phyloP scores from a whole-genome alignment of 2,797 vertebrate species.

The Siniperca obscura region DNA sequence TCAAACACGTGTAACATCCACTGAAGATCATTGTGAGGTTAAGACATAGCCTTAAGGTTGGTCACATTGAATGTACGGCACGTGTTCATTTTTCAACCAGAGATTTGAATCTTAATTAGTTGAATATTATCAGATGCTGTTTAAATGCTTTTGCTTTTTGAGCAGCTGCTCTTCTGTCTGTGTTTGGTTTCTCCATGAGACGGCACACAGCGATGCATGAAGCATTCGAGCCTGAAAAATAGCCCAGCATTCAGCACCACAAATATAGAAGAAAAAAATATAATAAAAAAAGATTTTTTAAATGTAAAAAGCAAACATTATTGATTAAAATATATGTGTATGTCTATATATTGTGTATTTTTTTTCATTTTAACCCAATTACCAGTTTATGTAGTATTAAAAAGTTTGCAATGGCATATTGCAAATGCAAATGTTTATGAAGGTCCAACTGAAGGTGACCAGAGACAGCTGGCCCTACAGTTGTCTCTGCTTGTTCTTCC shows the following conservation, averaged over 20 bases:
- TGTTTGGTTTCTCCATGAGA: constrained; percentile 28
- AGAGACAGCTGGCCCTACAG: background rate
- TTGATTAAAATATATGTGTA: background rate
- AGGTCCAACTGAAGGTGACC: background rate
- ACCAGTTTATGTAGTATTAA: background rate
- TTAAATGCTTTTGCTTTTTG: constrained; percentile 24
- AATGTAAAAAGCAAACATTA: background rate
- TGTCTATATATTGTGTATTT: background rate
- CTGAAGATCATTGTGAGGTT: constrained; percentile 12
- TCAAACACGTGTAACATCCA: constrained; percentile 30
- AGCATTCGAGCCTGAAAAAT: constrained; percentile 15
- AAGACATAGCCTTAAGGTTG: constrained; percentile 25
- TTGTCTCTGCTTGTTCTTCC: background rate
- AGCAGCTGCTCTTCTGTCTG: constrained; percentile 39
- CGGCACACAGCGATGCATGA: background rate
- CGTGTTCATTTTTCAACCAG: background rate
- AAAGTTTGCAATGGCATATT: background rate
- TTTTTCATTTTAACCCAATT: background rate
- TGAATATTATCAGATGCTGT: constrained; percentile 32
- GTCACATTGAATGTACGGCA: constrained; percentile 1
- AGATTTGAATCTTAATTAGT: constrained; percentile 48
- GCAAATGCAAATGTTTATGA: background rate
- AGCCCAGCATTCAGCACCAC: background rate
- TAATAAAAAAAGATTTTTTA: too few relatives aligned
- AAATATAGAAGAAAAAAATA: background rate